These are phyloP conservation scores for Noctua janthina DNA, from an alignment of 2,888 invertebrate species.

Conservation along the genomic window DNA sequence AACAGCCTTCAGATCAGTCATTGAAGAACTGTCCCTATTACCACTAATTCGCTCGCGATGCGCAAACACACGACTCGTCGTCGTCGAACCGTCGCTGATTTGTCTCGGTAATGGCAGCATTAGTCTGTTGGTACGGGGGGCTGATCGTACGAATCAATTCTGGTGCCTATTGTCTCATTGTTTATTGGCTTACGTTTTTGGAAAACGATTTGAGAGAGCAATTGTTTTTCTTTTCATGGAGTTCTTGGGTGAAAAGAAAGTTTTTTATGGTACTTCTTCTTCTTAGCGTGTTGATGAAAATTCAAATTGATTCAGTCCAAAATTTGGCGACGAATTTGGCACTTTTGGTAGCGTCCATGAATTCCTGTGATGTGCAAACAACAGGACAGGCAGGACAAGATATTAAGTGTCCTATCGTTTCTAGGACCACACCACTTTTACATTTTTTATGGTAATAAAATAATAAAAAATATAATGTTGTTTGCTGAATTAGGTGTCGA, in stretches of 20 bases:
- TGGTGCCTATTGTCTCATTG: conserved; percentile 65
- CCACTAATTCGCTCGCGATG: conserved; percentile 67
- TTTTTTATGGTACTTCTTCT: not conserved
- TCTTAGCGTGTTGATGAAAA: too few relatives aligned
- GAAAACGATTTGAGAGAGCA: conserved; percentile 25
- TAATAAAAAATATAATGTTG: too few relatives aligned
- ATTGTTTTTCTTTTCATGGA: conserved; percentile 20
- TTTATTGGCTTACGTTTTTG: conserved; percentile 61
- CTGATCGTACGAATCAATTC: conserved; percentile 70
- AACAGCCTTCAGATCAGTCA: conserved; percentile 39
- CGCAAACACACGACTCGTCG: conserved; percentile 70
- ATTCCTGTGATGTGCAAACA: too few relatives aligned
- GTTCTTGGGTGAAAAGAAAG: not conserved
- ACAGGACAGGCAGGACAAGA: too few relatives aligned
- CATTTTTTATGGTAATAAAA: too few relatives aligned
- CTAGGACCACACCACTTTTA: too few relatives aligned
- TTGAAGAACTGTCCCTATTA: conserved; percentile 63
- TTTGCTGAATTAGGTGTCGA: not conserved
- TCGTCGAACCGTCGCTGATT: conserved; percentile 68
- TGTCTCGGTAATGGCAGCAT: conserved; percentile 72
- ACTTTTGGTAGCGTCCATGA: too few relatives aligned
- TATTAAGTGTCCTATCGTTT: too few relatives aligned
- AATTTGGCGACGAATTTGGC: too few relatives aligned
- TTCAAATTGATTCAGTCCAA: too few relatives aligned
- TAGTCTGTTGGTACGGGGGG: conserved; percentile 64